Conservation (phyloP, 2,888 invertebrate species). For the Limnephilus rhombicus region DNA sequence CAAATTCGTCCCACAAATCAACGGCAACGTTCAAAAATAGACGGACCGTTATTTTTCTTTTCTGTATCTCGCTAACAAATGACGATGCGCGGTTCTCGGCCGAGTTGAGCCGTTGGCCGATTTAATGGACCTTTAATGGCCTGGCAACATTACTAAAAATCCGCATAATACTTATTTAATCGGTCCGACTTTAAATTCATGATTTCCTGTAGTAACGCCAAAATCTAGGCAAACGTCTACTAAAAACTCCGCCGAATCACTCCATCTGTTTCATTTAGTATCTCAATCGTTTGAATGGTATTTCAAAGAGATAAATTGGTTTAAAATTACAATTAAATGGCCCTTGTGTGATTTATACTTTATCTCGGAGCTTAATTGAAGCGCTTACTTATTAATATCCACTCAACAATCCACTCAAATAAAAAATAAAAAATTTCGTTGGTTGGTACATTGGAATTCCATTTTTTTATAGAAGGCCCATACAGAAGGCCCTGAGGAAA, state of each 20-base stretch:
- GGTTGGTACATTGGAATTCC: no score
- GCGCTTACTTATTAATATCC: background rate
- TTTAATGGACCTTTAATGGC: constrained; percentile 31
- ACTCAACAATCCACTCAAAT: background rate
- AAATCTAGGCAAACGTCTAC: background rate
- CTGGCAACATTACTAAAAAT: background rate
- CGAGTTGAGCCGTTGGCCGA: constrained; percentile 14
- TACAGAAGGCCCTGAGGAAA: no score
- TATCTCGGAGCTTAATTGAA: background rate
- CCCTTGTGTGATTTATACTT: background rate
- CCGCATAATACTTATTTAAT: constrained; percentile 36
- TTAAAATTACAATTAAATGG: background rate
- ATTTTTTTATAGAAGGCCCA: no score
- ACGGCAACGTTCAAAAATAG: constrained; percentile 18
- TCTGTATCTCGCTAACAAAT: constrained; percentile 23
- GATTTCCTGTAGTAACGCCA: background rate
- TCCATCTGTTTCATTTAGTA: background rate
- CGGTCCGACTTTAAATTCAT: background rate
- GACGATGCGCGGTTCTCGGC: constrained; percentile 10
- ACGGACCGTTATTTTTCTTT: background rate
- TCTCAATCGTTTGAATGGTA: background rate
- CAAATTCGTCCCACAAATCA: constrained; percentile 16
- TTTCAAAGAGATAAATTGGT: background rate
- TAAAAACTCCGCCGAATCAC: background rate
- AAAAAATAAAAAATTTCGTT: no score